Conservation (phyloP, 2,113 vertebrate species). For the Onychorhynchus coronatus region DNA sequence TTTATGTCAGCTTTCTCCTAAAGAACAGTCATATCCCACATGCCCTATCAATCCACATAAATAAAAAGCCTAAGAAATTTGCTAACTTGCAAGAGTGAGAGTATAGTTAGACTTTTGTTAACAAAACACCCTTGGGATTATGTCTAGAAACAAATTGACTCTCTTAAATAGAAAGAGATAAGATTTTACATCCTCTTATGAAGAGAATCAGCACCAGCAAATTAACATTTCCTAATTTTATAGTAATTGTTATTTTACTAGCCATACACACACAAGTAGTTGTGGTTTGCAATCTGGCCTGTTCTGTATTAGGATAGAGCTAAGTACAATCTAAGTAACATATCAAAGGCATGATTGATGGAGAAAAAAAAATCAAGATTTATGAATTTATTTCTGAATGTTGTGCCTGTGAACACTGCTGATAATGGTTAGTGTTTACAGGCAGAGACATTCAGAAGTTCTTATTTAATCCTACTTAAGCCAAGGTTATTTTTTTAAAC, state of each 20-base stretch:
- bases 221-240: not conserved
- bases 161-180: not conserved
- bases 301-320: not conserved
- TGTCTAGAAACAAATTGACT: not conserved
- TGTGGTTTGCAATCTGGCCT: not conserved
- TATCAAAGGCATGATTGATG: not conserved
- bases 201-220: not conserved
- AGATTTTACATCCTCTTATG: not conserved
- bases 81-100: not conserved
- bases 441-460: not conserved
- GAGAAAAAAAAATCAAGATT: not conserved
- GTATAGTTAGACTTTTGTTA: not conserved
- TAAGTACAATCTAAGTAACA: not conserved
- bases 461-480: not conserved
- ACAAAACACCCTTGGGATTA: not conserved
- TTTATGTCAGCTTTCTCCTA: not conserved
- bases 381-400: not conserved
- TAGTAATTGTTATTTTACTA: not conserved
- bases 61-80: constrained; percentile 13
- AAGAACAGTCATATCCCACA: not conserved
- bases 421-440: not conserved
- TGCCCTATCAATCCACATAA: not conserved
- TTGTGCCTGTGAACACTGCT: not conserved
- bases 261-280: not conserved
- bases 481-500: not conserved